These are phyloP conservation scores for Rhagium mordax DNA, from an alignment of 2,888 invertebrate genomes.

Conservation along the genomic window DNA sequence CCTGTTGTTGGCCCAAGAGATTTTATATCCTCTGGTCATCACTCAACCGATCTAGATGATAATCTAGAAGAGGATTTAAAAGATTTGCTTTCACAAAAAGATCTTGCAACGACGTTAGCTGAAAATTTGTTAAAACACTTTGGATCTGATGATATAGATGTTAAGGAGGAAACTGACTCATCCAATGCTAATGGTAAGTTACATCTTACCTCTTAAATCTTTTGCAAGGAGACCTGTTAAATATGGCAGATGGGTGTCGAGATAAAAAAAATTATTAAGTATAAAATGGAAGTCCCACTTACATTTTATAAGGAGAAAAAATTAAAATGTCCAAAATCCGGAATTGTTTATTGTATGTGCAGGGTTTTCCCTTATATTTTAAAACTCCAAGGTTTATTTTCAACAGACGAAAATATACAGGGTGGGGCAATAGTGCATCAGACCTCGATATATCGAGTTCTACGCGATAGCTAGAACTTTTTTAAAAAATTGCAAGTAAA, in stretches of 20 bases:
- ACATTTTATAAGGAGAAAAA: no score
- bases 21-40: conserved; percentile 60
- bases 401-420: no score
- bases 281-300: conserved; percentile 36
- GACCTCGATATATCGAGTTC: no score
- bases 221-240: neutral
- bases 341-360: no score
- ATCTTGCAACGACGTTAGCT: conserved; percentile 84
- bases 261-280: neutral
- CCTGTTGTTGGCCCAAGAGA: conserved; percentile 56
- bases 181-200: conserved; percentile 44
- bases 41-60: conserved; percentile 71
- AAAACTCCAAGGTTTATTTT: no score
- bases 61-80: conserved; percentile 80
- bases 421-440: no score
- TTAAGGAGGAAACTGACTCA: conserved; percentile 63
- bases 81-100: conserved; percentile 82
- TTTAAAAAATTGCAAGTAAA: no score
- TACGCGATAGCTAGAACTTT: no score
- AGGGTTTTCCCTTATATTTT: no score
- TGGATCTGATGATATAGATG: conserved; percentile 79
- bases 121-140: conserved; percentile 92
- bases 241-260: conserved; percentile 1
- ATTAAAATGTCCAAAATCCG: no score
- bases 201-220: neutral